phyloP scores from a whole-genome alignment of 92 coral and sea anemone species.

The Phenganax marumi region DNA sequence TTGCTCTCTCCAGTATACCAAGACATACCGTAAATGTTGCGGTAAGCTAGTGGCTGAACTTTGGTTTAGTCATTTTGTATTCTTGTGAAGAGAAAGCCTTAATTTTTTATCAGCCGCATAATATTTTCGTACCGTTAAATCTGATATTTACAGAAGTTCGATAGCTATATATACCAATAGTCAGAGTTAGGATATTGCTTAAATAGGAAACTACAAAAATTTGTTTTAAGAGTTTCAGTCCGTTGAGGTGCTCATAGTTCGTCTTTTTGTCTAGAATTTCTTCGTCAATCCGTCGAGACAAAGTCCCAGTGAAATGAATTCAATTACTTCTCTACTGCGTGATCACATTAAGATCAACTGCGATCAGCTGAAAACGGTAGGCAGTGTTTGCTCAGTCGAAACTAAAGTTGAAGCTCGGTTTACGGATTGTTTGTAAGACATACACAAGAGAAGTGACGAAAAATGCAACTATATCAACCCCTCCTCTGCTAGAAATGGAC shows the following conservation, averaged over 20 bases:
- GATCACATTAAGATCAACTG: constrained; percentile 47
- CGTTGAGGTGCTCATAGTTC: background rate
- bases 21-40: constrained; percentile 63
- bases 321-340: constrained; percentile 73
- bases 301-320: constrained; percentile 80
- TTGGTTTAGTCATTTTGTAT: too few relatives aligned
- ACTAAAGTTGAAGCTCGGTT: too few relatives aligned
- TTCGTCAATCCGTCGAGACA: constrained; percentile 83
- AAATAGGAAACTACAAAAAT: background rate
- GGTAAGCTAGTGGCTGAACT: constrained; percentile 40
- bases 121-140: too few relatives aligned
- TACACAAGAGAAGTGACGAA: too few relatives aligned
- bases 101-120: too few relatives aligned
- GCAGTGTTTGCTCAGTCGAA: background rate
- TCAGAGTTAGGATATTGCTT: background rate
- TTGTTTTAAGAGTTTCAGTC: background rate
- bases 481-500: too few relatives aligned
- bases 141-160: too few relatives aligned
- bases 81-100: too few relatives aligned
- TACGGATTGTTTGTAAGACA: too few relatives aligned
- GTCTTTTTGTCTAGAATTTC: constrained; percentile 55
- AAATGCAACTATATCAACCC: too few relatives aligned
- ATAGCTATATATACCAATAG: too few relatives aligned
- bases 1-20: constrained; percentile 70
- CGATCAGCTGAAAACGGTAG: background rate